These are phyloP conservation scores for Drosophila diplacantha DNA, from an alignment of 2,888 invertebrate species.

Conservation along the genomic window DNA sequence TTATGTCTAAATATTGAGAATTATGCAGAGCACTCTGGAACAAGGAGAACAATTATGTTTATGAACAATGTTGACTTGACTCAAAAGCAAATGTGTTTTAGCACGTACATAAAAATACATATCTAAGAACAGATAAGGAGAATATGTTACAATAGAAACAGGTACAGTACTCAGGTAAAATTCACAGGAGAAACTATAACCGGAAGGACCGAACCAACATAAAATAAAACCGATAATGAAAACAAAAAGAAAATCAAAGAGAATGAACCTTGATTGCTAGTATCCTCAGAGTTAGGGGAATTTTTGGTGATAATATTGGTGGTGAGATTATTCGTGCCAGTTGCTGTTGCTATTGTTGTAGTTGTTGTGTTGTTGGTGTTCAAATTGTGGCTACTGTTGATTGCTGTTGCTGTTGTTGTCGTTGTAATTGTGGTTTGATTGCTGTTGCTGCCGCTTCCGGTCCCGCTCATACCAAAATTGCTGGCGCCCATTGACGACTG, in stretches of 20 bases:
- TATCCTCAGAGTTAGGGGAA: constrained; percentile 74
- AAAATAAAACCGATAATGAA: constrained; percentile 42
- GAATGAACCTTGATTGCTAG: constrained; percentile 77
- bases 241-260: constrained; percentile 48
- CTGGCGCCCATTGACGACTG: constrained; percentile 41
- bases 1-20: not conserved
- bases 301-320: constrained; percentile 73
- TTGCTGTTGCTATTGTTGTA: constrained; percentile 43
- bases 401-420: constrained; percentile 39
- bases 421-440: constrained; percentile 35
- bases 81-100: constrained; percentile 1
- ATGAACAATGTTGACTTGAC: not conserved
- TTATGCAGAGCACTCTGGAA: not conserved
- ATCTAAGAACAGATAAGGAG: constrained; percentile 14
- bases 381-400: constrained; percentile 58
- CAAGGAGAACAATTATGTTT: not conserved
- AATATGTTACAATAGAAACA: constrained; percentile 17
- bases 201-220: constrained; percentile 60
- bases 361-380: constrained; percentile 69
- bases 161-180: constrained; percentile 3
- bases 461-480: constrained; percentile 72
- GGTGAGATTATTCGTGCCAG: constrained; percentile 66
- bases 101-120: constrained; percentile 9
- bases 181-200: constrained; percentile 18
- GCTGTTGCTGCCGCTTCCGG: constrained; percentile 50